These are phyloP conservation scores for Nemotelus pantherinus DNA, from an alignment of 2,888 invertebrate species.

Conservation along the genomic window DNA sequence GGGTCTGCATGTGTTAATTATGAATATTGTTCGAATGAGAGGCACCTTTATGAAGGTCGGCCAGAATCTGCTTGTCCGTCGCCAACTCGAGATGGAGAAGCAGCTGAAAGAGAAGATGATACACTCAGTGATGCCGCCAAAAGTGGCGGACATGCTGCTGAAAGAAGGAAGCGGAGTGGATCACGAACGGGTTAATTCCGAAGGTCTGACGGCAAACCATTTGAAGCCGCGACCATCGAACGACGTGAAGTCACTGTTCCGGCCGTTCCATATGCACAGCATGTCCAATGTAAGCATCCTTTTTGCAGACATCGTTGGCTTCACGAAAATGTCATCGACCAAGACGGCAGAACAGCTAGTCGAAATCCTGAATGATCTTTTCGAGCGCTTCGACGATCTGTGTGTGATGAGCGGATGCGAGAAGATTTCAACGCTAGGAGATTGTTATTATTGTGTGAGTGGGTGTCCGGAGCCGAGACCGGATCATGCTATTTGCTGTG, in stretches of 20 bases:
- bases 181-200: conserved; percentile 53
- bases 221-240: conserved; percentile 60
- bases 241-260: conserved; percentile 83
- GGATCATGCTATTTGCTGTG: conserved; percentile 94
- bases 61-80: conserved; percentile 87
- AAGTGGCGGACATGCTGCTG: conserved; percentile 86
- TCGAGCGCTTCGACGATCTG: conserved; percentile 92
- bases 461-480: conserved; percentile 92
- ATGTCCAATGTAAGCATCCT: conserved; percentile 97
- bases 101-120: conserved; percentile 97
- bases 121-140: conserved; percentile 96
- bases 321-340: conserved; percentile 96
- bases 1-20: conserved; percentile 91
- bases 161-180: conserved; percentile 71
- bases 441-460: conserved; percentile 94
- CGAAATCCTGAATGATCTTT: conserved; percentile 93
- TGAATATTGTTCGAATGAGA: conserved; percentile 91
- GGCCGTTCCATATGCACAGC: conserved; percentile 96
- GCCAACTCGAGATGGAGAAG: conserved; percentile 92
- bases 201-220: conserved; percentile 55
- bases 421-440: conserved; percentile 94
- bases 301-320: conserved; percentile 98
- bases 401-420: conserved; percentile 91
- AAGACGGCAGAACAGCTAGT: conserved; percentile 97
- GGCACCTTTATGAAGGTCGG: conserved; percentile 98